Evolutionary conservation across 2,113 vertebrate genomes (phyloP), one percentile per base, ranked within the genome.

Genomic region (Phylloscopus trochiloides): DNA sequence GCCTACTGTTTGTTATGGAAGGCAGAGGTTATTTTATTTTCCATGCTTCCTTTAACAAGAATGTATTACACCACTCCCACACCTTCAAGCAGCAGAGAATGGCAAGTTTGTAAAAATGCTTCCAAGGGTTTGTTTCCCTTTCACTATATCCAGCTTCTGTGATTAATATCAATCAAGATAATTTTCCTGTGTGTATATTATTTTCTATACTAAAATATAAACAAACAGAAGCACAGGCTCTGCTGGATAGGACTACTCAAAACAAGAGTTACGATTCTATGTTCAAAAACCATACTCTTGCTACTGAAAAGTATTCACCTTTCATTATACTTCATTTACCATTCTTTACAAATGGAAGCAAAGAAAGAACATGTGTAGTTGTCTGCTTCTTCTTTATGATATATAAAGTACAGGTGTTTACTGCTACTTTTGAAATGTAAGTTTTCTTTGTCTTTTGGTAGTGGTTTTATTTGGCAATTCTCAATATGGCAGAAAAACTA

Each of bases 241-340:
- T 1, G 6, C 18, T 54, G 14, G 24, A 21, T 4, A 62, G 7
- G 38, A 48, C 45, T 73, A 59, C 20, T 66, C 17, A 76, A 73
- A 82, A 75, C 0, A 1, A 31, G 59, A 78, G 21, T 36, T 45
- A 51, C 4, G 6, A 14, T n/a, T 14, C 25, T 25, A 1, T 72
- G 32, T 36, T 86, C 28, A 38, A 83, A 91, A 91, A 4, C 24
- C 4, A 18, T 22, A 21, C 3, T 59, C 3, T 3, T 48, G 25
- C 7, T 79, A 48, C 25, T 65, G n/a, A 79, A 73, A 78, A 32
- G 14, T 25, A 55, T 70, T 50, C 14, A 11, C n/a, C 10, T n/a
- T 83, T 84, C n/a, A 40, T 28, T 71, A 26, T 29, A 62, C 16
- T 74, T 83, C 31, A 43, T 54, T 84, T 68, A 51, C 14, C 12